Conservation (phyloP, 2,888 invertebrate species). For the Mechanitis mazaeus region DNA sequence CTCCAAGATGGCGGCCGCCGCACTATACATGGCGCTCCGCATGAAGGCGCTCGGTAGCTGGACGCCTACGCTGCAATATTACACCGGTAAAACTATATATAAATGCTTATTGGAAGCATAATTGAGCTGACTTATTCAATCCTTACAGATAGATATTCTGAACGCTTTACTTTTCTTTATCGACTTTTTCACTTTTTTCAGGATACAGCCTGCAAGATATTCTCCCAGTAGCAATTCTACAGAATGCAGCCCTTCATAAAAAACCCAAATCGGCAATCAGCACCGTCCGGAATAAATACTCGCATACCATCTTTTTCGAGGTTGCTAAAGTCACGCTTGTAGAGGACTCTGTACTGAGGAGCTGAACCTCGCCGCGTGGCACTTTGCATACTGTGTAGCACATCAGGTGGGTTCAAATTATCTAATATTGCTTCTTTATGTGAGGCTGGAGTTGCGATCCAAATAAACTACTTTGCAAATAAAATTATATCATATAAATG, state of each 20-base stretch:
- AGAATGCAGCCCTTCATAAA: constrained; percentile 86
- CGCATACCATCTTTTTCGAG: constrained; percentile 94
- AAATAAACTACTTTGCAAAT: constrained; percentile 2
- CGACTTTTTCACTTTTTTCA: constrained; percentile 40
- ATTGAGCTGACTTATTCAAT: not conserved
- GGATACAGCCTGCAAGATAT: constrained; percentile 88
- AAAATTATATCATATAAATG: not conserved
- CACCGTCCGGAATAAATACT: constrained; percentile 95
- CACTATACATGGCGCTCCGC: constrained; percentile 89
- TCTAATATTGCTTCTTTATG: constrained; percentile 31
- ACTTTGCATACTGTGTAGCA: constrained; percentile 48
- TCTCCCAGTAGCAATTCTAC: constrained; percentile 79
- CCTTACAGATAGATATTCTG: too few species aligned
- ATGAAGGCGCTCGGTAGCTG: constrained; percentile 88
- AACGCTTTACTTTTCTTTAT: too few species aligned
- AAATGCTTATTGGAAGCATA: not conserved
- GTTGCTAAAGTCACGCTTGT: constrained; percentile 88
- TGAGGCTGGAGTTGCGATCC: constrained; percentile 16
- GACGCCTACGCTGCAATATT: constrained; percentile 85
- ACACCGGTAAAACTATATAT: constrained; percentile 76
- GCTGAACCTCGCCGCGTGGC: constrained; percentile 51
- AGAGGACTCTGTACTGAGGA: constrained; percentile 52
- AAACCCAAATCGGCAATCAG: constrained; percentile 87
- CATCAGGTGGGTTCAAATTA: constrained; percentile 56
- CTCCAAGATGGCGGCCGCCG: constrained; percentile 93